Conservation (phyloP, 2,797 vertebrate genomes). For the Vultur gryphus region DNA sequence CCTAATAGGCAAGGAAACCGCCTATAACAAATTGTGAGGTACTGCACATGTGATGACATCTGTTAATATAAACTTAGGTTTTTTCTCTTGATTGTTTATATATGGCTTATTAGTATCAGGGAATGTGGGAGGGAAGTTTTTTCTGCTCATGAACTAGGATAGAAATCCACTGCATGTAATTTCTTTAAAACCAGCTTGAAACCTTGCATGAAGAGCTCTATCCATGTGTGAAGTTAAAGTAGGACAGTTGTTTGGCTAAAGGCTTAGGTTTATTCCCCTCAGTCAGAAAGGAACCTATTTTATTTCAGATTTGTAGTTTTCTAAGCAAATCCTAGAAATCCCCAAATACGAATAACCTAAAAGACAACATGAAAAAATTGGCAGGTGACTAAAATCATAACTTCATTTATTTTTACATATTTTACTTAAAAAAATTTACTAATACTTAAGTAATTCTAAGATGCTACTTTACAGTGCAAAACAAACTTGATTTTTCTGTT, state of each 20-base stretch:
- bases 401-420: neutral
- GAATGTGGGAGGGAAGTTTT: neutral
- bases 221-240: neutral
- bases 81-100: neutral
- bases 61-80: neutral
- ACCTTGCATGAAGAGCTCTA: neutral
- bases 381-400: neutral
- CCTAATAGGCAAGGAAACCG: neutral
- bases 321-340: neutral
- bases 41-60: too few relatives aligned
- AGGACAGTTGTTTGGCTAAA: neutral
- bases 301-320: neutral
- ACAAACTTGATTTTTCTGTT: neutral
- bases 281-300: neutral
- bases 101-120: neutral
- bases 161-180: neutral
- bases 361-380: neutral
- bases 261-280: neutral
- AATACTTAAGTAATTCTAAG: neutral
- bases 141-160: neutral
- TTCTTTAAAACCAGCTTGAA: neutral
- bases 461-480: neutral
- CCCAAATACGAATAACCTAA: neutral
- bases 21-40: neutral
- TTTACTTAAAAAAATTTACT: neutral